Percentiles rank a stretch among this genome's conserved stretches.
phyloP scores from a whole-genome alignment of 2,797 vertebrate species.

The Lateolabrax maculatus region DNA sequence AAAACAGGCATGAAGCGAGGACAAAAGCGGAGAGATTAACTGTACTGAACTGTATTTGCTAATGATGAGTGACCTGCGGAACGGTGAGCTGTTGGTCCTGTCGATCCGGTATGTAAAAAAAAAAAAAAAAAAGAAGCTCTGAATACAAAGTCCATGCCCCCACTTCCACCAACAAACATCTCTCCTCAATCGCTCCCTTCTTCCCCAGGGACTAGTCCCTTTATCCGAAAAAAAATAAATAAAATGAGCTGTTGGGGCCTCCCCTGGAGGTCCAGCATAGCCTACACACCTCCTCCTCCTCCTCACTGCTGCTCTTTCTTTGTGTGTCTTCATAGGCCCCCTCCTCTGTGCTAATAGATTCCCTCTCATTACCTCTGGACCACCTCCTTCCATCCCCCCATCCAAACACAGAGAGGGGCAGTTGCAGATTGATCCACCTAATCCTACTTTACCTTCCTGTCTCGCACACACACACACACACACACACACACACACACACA shows the following conservation, averaged over 20 bases:
- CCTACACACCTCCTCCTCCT: constrained; percentile 49
- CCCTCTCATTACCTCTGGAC: constrained; percentile 68
- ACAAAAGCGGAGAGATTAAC: constrained; percentile 40
- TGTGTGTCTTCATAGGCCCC: constrained; percentile 54
- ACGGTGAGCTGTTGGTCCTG: constrained; percentile 29
- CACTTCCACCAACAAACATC: constrained; percentile 51
- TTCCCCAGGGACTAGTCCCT: constrained; percentile 50
- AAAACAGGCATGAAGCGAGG: constrained; percentile 14
- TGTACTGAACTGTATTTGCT: constrained; percentile 42
- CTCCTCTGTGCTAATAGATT: constrained; percentile 63
- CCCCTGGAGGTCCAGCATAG: constrained; percentile 59
- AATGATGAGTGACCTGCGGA: constrained; percentile 62
- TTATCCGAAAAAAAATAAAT: constrained; percentile 52
- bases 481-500: neutral
- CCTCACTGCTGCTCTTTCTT: constrained; percentile 42
- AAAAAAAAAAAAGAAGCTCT: constrained; percentile 17
- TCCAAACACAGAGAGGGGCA: constrained; percentile 63
- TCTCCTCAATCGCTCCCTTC: constrained; percentile 38
- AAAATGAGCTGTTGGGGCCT: constrained; percentile 61
- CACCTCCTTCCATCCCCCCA: constrained; percentile 71
- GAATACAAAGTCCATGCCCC: constrained; percentile 41
- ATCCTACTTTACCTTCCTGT: constrained; percentile 63
- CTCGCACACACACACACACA: constrained; percentile 32
- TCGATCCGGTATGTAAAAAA: neutral
- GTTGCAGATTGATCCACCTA: constrained; percentile 66